phyloP scores from a whole-genome alignment of 2,797 vertebrate genomes.

The Momotus momota region DNA sequence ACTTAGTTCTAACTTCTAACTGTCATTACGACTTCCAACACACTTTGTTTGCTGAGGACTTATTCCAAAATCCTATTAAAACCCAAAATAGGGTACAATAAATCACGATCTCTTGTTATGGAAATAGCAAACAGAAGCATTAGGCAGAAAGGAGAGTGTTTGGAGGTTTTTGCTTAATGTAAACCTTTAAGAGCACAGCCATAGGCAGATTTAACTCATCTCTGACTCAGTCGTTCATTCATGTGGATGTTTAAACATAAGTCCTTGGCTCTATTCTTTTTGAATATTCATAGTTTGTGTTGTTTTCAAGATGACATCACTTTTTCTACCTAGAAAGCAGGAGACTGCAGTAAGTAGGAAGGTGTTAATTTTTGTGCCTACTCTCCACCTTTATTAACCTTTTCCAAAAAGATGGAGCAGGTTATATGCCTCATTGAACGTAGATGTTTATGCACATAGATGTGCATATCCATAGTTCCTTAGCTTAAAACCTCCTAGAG shows the following conservation, averaged over 20 bases:
- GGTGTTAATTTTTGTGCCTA: neutral
- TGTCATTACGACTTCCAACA: neutral
- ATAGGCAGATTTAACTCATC: neutral
- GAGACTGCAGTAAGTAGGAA: neutral
- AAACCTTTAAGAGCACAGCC: neutral
- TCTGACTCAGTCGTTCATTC: neutral
- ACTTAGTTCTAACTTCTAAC: neutral
- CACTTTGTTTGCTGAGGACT: slow-evolving; percentile 4
- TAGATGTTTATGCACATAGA: accelerated
- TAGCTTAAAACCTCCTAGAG: neutral
- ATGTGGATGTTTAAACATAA: neutral
- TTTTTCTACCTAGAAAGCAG: neutral
- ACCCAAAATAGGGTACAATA: neutral
- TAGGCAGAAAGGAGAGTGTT: neutral
- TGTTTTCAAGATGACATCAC: neutral
- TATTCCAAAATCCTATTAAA: slow-evolving; percentile 14
- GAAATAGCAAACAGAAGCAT: neutral
- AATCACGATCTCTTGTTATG: neutral
- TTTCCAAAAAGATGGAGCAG: neutral
- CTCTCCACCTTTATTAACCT: neutral
- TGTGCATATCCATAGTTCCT: neutral
- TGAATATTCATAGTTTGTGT: neutral
- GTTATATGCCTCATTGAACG: neutral
- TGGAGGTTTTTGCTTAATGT: neutral
- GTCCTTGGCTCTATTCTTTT: neutral